Evolutionary conservation across 92 coral and sea anemone genomes (phyloP).

Genomic region (Phenganax marumi): DNA sequence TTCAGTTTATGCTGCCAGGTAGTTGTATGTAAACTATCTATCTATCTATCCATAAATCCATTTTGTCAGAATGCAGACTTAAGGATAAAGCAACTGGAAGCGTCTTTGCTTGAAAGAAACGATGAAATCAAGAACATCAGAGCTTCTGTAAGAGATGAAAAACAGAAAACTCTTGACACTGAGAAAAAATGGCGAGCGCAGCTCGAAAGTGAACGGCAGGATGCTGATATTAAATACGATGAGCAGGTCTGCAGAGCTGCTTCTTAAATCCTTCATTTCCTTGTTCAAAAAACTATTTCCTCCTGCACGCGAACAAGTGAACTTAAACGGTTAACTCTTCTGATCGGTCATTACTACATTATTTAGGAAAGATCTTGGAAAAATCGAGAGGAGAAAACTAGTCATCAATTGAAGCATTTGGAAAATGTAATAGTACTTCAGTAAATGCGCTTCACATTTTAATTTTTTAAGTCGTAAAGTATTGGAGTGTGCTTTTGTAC

Average conservation of each 20-base stretch:
- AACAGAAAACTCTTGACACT: constrained; percentile 66
- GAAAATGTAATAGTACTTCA: constrained; percentile 63
- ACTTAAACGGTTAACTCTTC: background rate
- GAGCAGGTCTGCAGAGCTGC: background rate
- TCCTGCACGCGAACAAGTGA: too few relatives aligned
- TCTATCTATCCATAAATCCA: constrained; percentile 22
- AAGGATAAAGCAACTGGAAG: constrained; percentile 64
- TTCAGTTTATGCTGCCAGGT: too few relatives aligned
- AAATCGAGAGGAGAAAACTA: constrained; percentile 60
- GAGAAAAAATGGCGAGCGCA: constrained; percentile 70
- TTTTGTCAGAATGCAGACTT: constrained; percentile 66
- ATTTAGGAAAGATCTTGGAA: constrained; percentile 71
- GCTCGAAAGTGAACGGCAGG: constrained; percentile 43
- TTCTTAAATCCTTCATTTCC: background rate
- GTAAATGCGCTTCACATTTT: background rate
- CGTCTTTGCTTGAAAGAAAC: constrained; percentile 61
- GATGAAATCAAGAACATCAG: constrained; percentile 66
- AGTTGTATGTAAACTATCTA: too few relatives aligned
- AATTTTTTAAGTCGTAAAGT: background rate
- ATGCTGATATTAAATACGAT: constrained; percentile 13
- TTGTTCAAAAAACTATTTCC: background rate
- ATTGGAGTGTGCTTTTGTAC: background rate
- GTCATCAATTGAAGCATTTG: constrained; percentile 57
- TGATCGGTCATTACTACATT: background rate
- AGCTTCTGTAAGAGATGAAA: constrained; percentile 69